These are phyloP conservation scores for Mormyrus proboscirostris DNA, from an alignment of 2,797 vertebrate species.

Conservation along the genomic window DNA sequence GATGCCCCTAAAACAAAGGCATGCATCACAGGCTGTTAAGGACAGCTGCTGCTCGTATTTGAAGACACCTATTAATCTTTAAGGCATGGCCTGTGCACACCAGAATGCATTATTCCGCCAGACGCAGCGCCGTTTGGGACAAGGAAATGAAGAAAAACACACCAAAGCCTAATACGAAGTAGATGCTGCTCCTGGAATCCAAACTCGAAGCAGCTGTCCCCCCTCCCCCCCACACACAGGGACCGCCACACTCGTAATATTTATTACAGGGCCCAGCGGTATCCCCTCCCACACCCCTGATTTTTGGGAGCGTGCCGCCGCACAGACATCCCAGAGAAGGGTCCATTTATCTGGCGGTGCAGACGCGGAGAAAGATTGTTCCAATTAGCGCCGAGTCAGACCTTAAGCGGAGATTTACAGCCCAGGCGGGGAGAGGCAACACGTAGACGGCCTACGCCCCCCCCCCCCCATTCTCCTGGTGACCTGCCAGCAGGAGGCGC, in stretches of 20 bases:
- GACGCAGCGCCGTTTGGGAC: not conserved
- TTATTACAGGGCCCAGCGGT: slow-evolving; percentile 42
- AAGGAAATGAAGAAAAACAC: not conserved
- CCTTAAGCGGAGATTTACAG: slow-evolving; percentile 27
- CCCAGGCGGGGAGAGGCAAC: slow-evolving; percentile 16
- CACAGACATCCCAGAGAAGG: slow-evolving; percentile 13
- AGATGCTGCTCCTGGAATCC: slow-evolving; percentile 26
- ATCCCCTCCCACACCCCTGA: slow-evolving; percentile 14
- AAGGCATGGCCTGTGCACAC: slow-evolving; percentile 12
- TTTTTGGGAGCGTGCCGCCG: slow-evolving; percentile 14
- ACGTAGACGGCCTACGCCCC: not conserved
- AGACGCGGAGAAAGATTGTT: slow-evolving; percentile 25
- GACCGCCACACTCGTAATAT: slow-evolving; percentile 45
- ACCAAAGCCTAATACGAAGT: not conserved
- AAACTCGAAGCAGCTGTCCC: slow-evolving; percentile 57
- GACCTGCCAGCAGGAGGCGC: not conserved
- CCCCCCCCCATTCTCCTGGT: slow-evolving; percentile 1
- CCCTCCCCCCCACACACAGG: slow-evolving; percentile 34
- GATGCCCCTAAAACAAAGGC: slow-evolving; percentile 7
- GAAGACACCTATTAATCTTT: slow-evolving; percentile 25
- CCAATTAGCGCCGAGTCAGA: slow-evolving; percentile 23
- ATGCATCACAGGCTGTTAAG: slow-evolving; percentile 13
- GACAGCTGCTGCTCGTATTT: slow-evolving; percentile 27
- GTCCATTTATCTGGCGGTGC: slow-evolving; percentile 28
- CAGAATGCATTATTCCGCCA: slow-evolving; percentile 20